Conservation (phyloP, 64 coral and sea anemone genomes). For the Pocillopora damicornis region DNA sequence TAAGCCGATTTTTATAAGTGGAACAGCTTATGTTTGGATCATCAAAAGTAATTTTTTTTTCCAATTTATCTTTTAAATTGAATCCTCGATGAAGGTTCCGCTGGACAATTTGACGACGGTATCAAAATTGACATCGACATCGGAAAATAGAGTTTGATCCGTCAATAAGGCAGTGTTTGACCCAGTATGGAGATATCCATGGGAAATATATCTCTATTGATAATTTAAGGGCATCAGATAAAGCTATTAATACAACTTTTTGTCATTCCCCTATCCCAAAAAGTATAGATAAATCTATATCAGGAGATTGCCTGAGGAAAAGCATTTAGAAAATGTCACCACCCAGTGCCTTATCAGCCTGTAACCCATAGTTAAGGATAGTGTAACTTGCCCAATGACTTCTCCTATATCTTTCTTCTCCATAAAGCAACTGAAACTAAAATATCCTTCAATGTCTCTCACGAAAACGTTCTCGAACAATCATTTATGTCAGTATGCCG, state of each 20-base stretch:
- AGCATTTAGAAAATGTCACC: conserved; percentile 43
- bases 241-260: background rate
- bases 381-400: conserved; percentile 8
- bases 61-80: background rate
- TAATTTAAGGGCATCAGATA: no score
- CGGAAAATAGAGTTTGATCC: background rate
- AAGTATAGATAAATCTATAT: conserved; percentile 2
- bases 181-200: background rate
- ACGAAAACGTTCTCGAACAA: conserved; percentile 11
- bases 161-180: background rate
- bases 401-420: background rate
- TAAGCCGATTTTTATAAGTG: conserved; percentile 43
- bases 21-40: background rate
- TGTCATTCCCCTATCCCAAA: conserved; percentile 22
- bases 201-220: no score
- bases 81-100: background rate
- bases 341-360: conserved; percentile 19
- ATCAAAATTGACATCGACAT: background rate
- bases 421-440: background rate
- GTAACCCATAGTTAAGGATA: conserved; percentile 11
- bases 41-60: conserved; percentile 27
- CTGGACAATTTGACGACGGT: background rate
- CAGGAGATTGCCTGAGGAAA: conserved; percentile 14
- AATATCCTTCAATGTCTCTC: background rate
- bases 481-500: conserved; percentile 6